Evolutionary conservation across 2,113 vertebrate species (phyloP).

Genomic region (Microtus oregoni): DNA sequence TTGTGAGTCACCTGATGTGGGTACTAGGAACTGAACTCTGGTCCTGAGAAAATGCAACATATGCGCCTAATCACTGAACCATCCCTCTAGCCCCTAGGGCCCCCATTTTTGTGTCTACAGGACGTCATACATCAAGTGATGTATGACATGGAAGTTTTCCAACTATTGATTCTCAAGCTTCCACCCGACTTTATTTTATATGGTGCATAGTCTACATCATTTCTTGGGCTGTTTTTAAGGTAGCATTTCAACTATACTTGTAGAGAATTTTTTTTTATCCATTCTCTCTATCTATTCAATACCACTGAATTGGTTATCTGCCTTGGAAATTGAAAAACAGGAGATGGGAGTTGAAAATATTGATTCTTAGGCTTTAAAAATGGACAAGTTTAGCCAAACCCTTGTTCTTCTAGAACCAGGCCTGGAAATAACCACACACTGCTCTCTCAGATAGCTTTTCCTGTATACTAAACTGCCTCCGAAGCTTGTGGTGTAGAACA

Average conservation of each 20-base stretch:
- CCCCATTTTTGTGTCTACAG: neutral
- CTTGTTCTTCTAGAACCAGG: slow-evolving; percentile 2
- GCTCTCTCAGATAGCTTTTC: neutral
- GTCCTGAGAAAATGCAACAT: neutral
- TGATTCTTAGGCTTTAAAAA: neutral
- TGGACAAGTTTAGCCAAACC: neutral
- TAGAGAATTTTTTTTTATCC: neutral
- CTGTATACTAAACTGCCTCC: neutral
- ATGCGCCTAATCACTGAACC: neutral
- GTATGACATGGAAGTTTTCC: neutral
- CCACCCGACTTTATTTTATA: neutral
- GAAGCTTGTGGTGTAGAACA: neutral
- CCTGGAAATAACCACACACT: neutral
- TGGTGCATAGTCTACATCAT: neutral
- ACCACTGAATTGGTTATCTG: neutral
- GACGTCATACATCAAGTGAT: neutral
- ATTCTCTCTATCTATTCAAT: neutral
- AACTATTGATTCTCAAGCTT: neutral
- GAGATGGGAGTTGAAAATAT: neutral
- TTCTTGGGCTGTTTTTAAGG: neutral
- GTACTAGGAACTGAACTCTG: neutral
- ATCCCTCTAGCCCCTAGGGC: neutral
- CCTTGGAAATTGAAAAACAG: neutral
- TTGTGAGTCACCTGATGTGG: neutral
- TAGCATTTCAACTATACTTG: neutral